Evolutionary conservation across 2,797 vertebrate genomes (phyloP), one percentile per base, ranked within the genome.

Genomic region (Crocodylus rhombifer): DNA sequence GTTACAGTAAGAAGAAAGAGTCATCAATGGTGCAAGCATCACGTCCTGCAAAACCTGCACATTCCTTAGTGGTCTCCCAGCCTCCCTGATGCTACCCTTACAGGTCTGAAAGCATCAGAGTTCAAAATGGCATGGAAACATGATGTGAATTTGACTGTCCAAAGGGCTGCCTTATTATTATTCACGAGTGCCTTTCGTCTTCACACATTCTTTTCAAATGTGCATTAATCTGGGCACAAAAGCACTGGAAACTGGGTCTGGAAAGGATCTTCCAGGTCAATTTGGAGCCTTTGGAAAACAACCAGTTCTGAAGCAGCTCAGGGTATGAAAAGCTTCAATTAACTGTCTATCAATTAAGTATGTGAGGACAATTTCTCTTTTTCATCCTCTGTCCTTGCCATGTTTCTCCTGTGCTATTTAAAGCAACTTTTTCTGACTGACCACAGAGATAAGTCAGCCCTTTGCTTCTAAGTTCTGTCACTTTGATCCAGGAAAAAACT

Each of bases 251-350:
- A 42, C 85, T 1, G 65, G 0, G 25, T 23, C 80, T 30, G 42
- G 1, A 65, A 77, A 80, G 30, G 14, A 80, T 74, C 80, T 71
- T 15, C 60, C 63, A 78, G 17, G 2, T 60, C 17, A 80, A 84
- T 77, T 2, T 89, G 86, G 82, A 51, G 75, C 86, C 93, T 77
- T 3, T 0, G 88, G 88, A 84, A 93, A 82, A 62, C 91, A 12
- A 17, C 60, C 73, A 15, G 0, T 25, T 12, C 84, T 33, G 28
- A 20, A 56, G 30, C 42, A 7, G 57, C 28, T 51, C 69, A 26
- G 15, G 14, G 58, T 60, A 60, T 60, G 58, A 6, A 17, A 60
- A 17, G 7, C 2, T 82, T 69, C 80, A 86, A 91, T 86, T 69
- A 85, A 30, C 0, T 0, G 23, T 23, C 61, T 15, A 2, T 3